Percentiles rank a stretch among this genome's conserved stretches.
phyloP scores from a whole-genome alignment of 2,797 vertebrate genomes.

The Cyprinella venusta region DNA sequence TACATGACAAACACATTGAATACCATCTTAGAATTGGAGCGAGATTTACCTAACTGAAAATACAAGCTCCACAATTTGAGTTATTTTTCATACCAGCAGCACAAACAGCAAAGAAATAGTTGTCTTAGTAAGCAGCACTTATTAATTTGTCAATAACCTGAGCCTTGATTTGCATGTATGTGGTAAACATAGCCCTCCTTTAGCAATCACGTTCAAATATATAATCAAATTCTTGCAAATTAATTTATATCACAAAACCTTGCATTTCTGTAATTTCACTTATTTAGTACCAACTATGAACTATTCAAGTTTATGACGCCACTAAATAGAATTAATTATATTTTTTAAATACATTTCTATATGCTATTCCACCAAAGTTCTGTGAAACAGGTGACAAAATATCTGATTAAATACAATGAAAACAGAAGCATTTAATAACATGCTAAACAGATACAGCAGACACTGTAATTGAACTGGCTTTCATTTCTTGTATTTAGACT shows the following conservation, averaged over 20 bases:
- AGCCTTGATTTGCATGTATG: not conserved
- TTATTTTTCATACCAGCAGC: not conserved
- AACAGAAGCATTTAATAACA: conserved; percentile 1
- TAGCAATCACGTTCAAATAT: not conserved
- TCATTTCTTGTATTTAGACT: not conserved
- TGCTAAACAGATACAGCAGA: conserved; percentile 25
- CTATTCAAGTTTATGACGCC: not conserved
- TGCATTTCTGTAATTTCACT: conserved; percentile 1
- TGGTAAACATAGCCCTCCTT: not conserved
- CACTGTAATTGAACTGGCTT: conserved; percentile 9
- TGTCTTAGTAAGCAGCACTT: not conserved
- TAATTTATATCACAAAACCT: not conserved
- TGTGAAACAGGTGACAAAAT: not conserved
- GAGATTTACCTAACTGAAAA: no score
- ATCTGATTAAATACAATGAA: conserved; percentile 10
- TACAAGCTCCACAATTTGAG: not conserved
- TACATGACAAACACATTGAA: no score
- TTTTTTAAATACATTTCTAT: not conserved
- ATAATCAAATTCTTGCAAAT: not conserved
- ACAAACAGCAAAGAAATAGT: not conserved
- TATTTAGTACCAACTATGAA: not conserved
- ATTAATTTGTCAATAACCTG: not conserved
- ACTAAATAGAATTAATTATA: not conserved
- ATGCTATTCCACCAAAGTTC: not conserved
- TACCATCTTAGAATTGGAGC: no score